Base-by-base conservation (phyloP, 2,888 invertebrate species). In the Cheilosia scutellata region DNA sequence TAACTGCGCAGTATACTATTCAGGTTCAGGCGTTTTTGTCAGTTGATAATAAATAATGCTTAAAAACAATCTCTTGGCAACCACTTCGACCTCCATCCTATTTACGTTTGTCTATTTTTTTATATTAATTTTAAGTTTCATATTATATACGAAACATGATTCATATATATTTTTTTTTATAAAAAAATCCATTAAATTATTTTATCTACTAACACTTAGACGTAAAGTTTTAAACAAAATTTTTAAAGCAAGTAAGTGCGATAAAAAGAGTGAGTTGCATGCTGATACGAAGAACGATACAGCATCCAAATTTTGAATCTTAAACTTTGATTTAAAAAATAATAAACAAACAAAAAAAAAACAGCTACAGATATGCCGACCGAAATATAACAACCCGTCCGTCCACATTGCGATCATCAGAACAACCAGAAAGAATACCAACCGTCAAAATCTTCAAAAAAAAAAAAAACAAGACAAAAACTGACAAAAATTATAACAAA, bases 381-480 rank as follows among this genome's bases (percentile, higher is more conserved):
- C 71, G 70, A 77, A 66, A 58, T 65, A 27, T 33, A 42, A 55
- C 68, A 80, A 80, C 84, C 86, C 82, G 76, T 82, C 82, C 62
- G 77, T 82, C 86, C 86, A 86, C 86, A 86, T 86, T 82, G 76
- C 82, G 86, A 86, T 76, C 82, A 77, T 86, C 82, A 84, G 80
- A 65, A 72, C 55, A 72, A 27, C 40, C 57, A 60, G 9, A 37
- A 11, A 53, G 13, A 16, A 53, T 37, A 55, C 40, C 37, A 70
- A 63, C 25, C 74, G 60, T 77, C 77, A 71, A 53, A 58, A 58
- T 75, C 75, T 75, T 75, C 70, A 60, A 66, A 27, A 49, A 27
- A 5, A 31, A 37, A 53, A 37, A 37, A 42, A 25, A 60, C 11
- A 31, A 3, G 42, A 4, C 5, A 29, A 2, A 29, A 65, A 65